Conservation (phyloP, 2,797 vertebrate species). For the Lerista edwardsae region DNA sequence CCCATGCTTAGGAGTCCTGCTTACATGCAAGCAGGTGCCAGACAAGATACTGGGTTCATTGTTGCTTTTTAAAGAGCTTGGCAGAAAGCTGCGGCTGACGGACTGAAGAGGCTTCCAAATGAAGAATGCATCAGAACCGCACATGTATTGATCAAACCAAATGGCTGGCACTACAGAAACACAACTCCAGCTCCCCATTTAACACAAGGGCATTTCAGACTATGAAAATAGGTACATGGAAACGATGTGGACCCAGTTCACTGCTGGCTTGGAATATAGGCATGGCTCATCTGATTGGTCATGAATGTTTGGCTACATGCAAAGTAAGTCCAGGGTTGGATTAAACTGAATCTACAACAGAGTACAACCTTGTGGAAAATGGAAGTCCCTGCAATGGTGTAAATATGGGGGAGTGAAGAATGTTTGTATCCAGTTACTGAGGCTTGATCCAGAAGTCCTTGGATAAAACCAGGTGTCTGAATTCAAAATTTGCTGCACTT, state of each 20-base stretch:
- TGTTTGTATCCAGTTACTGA: background rate
- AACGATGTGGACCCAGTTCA: background rate
- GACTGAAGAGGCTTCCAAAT: background rate
- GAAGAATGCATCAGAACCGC: background rate
- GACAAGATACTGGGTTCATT: background rate
- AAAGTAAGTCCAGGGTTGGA: background rate
- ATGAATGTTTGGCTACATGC: background rate
- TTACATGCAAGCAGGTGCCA: background rate
- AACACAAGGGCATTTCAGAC: background rate
- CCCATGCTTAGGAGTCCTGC: background rate
- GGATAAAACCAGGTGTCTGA: no score
- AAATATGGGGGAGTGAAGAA: background rate
- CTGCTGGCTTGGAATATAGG: background rate
- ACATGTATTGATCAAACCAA: background rate
- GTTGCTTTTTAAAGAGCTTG: background rate
- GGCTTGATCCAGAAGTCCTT: background rate
- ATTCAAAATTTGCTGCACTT: background rate
- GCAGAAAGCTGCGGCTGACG: background rate
- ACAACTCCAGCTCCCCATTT: background rate
- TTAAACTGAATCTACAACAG: background rate
- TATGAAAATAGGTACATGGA: background rate
- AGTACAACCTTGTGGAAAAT: background rate
- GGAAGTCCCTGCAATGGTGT: background rate
- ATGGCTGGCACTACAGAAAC: background rate
- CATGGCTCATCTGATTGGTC: background rate